Base-by-base conservation (phyloP, 37 sponge, comb jelly and placozoan genomes). In the Spongia lamella region DNA sequence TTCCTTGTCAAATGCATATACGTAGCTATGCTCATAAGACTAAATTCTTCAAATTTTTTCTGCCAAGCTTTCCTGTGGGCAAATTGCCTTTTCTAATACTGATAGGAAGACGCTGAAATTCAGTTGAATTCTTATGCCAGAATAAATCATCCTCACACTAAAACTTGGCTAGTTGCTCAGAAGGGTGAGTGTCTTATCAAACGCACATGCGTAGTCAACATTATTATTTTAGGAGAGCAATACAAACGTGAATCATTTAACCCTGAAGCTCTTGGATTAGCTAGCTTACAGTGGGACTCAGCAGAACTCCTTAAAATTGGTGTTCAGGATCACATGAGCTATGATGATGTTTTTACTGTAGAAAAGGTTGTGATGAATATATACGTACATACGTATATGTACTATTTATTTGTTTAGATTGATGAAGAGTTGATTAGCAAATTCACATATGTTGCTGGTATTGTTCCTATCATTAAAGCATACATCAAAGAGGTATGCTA, bases 301-400 rank as follows among this genome's bases (percentile, higher is more conserved):
- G 90, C 90, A 19, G 84, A 79, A 47, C 63, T 89, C 38, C 67
- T 35, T 49, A 24, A 68, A 64, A 80, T 79, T 19, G 58, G 72
- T 27, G 50, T 4, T 40, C n/a, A 40, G 9, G 47, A 43, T 9
- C 47, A 43, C 7, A 84, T 73, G 80, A 77, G 59, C 61, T 84
- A 89, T 57, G 75, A 89, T 74, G 90, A 89, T 79, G 79, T 84
- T 21, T 89, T 89, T 76, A 89, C 90, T 25, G 47, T 89, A 31
- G 72, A 83, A 63, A 17, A 77, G 83, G 88, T 79, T 21, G 19
- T 43, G 9, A 9, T 43, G 9, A 43, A 65, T 34, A 22, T 36
- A 38, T 26, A 43, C 5, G 47, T 13, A n/a, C n/a, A n/a, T n/a
- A n/a, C n/a, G n/a, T 13, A 43, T 43, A 43, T 9, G 5, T 5